Base-by-base conservation (phyloP, 2,113 vertebrate species). In the Geococcyx californianus region DNA sequence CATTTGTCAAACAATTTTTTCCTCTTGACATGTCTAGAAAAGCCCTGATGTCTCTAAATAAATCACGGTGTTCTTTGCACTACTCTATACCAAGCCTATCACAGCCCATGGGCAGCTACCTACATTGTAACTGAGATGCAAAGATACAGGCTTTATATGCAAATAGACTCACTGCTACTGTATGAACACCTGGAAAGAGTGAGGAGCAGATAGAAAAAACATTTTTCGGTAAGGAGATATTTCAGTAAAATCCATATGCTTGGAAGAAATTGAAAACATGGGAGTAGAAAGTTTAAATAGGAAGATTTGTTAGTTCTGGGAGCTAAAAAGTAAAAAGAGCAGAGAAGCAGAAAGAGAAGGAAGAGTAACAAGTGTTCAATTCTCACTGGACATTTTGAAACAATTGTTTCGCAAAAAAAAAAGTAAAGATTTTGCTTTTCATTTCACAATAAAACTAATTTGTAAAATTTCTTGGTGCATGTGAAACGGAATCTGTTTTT, bases 1-100 rank as follows among this genome's bases (percentile, higher is more conserved):
- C 68, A 62, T 90, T 92, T 96, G 96, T 97, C 97, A 97, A 90
- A 97, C 96, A 90, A 97, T 97, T 95, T 68, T 36, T 42, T 91
- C 78, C 97, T 70, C 84, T 94, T 94, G 66, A 84, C 47, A 6
- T 55, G 81, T 69, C 62, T 74, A 28, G 66, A 93, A 82, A 4
- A 24, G 87, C 47, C 56, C 67, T 81, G 47, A 28, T 9, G 79
- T 85, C 47, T 87, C 69, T 45, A 72, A 77, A 45, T 40, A 78
- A 86, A 63, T 28, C 17, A 29, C 2, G 6, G 87, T 87, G 19
- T 12, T 88, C 44, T 34, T 67, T 6, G 16, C 15, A 21, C 10
- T 36, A 3, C 20, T 40, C 47, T 52, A 26, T 2, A 42, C 21
- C 45, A n/a, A 91, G 91, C n/a, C 73, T 45, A 45, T 18, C 45